Percentiles rank a stretch among this genome's conserved stretches.
Evolutionary conservation across 2,888 invertebrate genomes (phyloP).

Genomic region (Drosophila diplacantha): DNA sequence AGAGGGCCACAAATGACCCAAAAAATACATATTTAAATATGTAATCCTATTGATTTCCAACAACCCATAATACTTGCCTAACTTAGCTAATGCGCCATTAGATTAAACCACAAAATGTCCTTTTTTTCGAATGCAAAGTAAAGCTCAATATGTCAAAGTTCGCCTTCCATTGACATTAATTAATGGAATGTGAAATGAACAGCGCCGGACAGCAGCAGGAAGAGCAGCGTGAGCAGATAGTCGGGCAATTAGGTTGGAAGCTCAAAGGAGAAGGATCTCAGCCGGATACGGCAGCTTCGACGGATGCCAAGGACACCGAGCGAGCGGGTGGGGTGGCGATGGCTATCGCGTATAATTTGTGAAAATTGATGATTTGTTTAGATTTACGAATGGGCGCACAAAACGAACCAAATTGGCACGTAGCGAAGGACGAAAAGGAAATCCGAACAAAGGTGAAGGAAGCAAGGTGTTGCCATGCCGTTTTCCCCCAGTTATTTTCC

Average conservation of each 20-base stretch:
- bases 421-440: conserved; percentile 45
- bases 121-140: conserved; percentile 11
- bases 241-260: conserved; percentile 59
- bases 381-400: conserved; percentile 71
- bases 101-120: conserved; percentile 11
- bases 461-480: conserved; percentile 40
- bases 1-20: neutral
- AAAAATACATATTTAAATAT: neutral
- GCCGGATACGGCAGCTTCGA: conserved; percentile 13
- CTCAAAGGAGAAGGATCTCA: conserved; percentile 26
- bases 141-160: conserved; percentile 70
- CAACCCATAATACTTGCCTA: neutral
- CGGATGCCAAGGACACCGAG: conserved; percentile 16
- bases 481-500: conserved; percentile 25
- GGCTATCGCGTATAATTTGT: conserved; percentile 65
- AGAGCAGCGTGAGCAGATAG: conserved; percentile 45
- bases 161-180: conserved; percentile 67
- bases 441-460: conserved; percentile 26
- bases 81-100: conserved; percentile 13
- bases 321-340: conserved; percentile 1
- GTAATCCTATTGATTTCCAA: neutral
- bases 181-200: conserved; percentile 71
- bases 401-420: conserved; percentile 70
- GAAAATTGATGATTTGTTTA: conserved; percentile 74
- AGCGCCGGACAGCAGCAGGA: conserved; percentile 48